phyloP scores from a whole-genome alignment of 1,140 invertebrate species.

The Macrotrachela quadricornifera region DNA sequence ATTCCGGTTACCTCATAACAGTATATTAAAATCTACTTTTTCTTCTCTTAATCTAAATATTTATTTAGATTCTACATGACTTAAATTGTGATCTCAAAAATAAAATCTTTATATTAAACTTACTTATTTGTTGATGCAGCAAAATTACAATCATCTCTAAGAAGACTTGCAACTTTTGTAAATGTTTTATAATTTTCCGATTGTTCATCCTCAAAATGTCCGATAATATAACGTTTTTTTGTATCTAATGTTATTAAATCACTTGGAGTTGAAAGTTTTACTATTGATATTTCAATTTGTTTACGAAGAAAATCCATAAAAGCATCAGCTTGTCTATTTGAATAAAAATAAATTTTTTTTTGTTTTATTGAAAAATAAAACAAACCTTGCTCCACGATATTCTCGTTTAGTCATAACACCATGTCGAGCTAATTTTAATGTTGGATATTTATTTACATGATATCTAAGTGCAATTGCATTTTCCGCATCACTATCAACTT shows the following conservation, averaged over 20 bases:
- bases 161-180: conserved; percentile 22
- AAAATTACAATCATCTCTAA: conserved; percentile 88
- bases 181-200: conserved; percentile 39
- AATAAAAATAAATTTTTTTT: conserved; percentile 22
- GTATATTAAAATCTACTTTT: no score
- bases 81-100: no score
- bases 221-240: conserved; percentile 68
- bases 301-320: conserved; percentile 62
- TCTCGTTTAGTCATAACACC: conserved; percentile 78
- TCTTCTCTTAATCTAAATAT: no score
- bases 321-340: conserved; percentile 45
- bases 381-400: conserved; percentile 48
- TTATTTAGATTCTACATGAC: no score
- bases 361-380: no score
- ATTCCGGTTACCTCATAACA: no score
- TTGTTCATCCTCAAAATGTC: conserved; percentile 65
- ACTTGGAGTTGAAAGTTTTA: conserved; percentile 48
- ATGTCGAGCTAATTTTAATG: conserved; percentile 80
- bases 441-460: conserved; percentile 62
- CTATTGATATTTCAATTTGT: conserved; percentile 68
- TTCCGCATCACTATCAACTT: conserved; percentile 9
- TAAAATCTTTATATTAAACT: no score
- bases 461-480: neutral
- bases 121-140: conserved; percentile 36
- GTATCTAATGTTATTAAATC: conserved; percentile 46